Percentiles rank a stretch among this genome's conserved stretches.
phyloP scores from a whole-genome alignment of 1,140 invertebrate genomes.

The Heliconius hewitsoni region DNA sequence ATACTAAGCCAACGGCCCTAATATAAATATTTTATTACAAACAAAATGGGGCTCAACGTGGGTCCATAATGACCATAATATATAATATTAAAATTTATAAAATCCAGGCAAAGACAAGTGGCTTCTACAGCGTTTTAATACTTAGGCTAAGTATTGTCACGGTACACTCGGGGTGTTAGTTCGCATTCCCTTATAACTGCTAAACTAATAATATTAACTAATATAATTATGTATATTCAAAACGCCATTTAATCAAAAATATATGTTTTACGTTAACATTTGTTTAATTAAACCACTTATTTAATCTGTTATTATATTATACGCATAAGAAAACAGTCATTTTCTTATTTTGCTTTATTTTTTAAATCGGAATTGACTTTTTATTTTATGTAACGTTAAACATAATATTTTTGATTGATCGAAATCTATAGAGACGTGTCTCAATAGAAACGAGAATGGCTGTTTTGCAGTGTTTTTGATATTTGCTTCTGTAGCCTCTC shows the following conservation, averaged over 20 bases:
- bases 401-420: slow-evolving; percentile 7
- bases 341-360: not conserved
- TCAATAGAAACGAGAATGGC: slow-evolving; percentile 12
- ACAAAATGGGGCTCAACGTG: slow-evolving; percentile 30
- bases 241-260: slow-evolving; percentile 19
- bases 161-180: slow-evolving; percentile 72
- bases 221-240: slow-evolving; percentile 30
- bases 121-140: slow-evolving; percentile 61
- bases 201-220: slow-evolving; percentile 63
- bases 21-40: not conserved
- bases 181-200: slow-evolving; percentile 65
- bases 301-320: not conserved
- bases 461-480: slow-evolving; percentile 34
- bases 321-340: not conserved
- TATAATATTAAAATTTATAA: slow-evolving; percentile 21
- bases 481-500: slow-evolving; percentile 27
- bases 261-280: slow-evolving; percentile 20
- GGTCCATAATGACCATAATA: slow-evolving; percentile 23
- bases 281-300: not conserved
- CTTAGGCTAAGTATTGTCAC: slow-evolving; percentile 71
- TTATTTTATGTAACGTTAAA: not conserved
- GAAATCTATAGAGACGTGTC: not conserved
- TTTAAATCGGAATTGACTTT: not conserved
- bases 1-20: not conserved
- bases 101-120: slow-evolving; percentile 61